Conservation (phyloP, 2,888 invertebrate genomes). For the Ochropacha duplaris region DNA sequence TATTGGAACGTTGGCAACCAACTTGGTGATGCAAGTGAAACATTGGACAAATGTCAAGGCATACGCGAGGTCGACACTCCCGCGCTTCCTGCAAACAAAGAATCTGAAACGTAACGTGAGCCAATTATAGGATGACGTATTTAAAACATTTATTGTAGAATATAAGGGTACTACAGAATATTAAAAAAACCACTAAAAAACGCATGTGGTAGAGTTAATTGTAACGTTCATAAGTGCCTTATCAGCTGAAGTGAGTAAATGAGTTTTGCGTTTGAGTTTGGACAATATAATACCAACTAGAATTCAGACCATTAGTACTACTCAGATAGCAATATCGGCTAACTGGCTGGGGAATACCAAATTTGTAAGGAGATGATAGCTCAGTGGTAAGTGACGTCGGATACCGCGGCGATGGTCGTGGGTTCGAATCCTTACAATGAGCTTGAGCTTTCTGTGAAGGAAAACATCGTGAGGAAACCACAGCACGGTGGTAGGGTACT, state of each 20-base stretch:
- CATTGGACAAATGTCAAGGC: conserved; percentile 49
- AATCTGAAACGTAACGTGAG: conserved; percentile 23
- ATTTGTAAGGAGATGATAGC: too few relatives aligned
- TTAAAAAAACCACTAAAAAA: too few relatives aligned
- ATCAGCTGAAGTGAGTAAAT: too few relatives aligned
- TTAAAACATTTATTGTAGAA: conserved; percentile 21
- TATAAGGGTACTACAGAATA: background rate
- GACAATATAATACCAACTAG: background rate
- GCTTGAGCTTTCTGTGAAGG: too few relatives aligned
- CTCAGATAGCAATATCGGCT: background rate
- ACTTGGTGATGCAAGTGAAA: conserved; percentile 19
- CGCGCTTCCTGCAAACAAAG: conserved; percentile 42
- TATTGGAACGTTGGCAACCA: conserved; percentile 17
- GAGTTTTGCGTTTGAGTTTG: too few relatives aligned
- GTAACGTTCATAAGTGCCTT: too few relatives aligned
- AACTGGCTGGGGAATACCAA: background rate
- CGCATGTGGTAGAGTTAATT: too few relatives aligned
- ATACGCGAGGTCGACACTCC: conserved; percentile 43
- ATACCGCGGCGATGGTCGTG: too few relatives aligned
- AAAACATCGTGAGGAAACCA: too few relatives aligned
- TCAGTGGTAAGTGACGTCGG: too few relatives aligned
- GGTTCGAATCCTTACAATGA: too few relatives aligned
- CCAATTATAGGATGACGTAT: conserved; percentile 23
- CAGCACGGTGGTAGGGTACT: too few relatives aligned
- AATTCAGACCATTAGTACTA: background rate